Percentiles rank a stretch among this genome's conserved stretches.
Evolutionary conservation across 92 coral and sea anemone genomes (phyloP).

Genomic region (Siderastrea radians): DNA sequence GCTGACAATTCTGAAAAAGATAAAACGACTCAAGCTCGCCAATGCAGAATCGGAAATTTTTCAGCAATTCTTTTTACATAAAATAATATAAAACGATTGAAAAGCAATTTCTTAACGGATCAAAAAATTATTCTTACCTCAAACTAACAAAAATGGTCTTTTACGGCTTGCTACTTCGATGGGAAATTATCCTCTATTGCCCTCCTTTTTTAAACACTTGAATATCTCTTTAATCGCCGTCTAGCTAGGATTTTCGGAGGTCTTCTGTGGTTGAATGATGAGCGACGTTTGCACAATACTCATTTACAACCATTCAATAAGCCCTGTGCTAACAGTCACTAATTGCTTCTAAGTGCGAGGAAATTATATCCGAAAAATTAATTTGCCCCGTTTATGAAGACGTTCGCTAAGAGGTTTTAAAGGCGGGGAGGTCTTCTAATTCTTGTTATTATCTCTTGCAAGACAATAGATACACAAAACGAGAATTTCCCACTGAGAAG

Average conservation of each 20-base stretch:
- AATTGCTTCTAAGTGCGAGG: background rate
- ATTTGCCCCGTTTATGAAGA: conserved; percentile 9
- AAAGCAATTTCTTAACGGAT: background rate
- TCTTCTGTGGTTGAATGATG: background rate
- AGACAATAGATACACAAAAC: conserved; percentile 5
- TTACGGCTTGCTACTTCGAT: background rate
- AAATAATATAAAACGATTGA: background rate
- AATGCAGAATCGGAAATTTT: background rate
- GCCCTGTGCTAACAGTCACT: background rate
- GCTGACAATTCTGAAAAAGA: background rate
- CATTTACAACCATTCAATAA: conserved; percentile 7
- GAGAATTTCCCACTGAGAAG: background rate
- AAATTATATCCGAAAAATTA: conserved; percentile 3
- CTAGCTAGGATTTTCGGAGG: background rate
- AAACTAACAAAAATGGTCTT: background rate
- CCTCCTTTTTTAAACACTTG: background rate
- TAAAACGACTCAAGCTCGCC: background rate
- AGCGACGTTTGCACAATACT: conserved; percentile 3
- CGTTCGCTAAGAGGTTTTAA: conserved; percentile 5
- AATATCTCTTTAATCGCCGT: background rate
- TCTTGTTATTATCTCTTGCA: background rate
- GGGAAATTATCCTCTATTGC: background rate
- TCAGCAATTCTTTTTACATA: background rate
- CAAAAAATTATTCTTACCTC: background rate
- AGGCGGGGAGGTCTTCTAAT: background rate